These are phyloP conservation scores for Pollicipes pollicipes DNA, from an alignment of 1,140 invertebrate genomes.

Conservation along the genomic window DNA sequence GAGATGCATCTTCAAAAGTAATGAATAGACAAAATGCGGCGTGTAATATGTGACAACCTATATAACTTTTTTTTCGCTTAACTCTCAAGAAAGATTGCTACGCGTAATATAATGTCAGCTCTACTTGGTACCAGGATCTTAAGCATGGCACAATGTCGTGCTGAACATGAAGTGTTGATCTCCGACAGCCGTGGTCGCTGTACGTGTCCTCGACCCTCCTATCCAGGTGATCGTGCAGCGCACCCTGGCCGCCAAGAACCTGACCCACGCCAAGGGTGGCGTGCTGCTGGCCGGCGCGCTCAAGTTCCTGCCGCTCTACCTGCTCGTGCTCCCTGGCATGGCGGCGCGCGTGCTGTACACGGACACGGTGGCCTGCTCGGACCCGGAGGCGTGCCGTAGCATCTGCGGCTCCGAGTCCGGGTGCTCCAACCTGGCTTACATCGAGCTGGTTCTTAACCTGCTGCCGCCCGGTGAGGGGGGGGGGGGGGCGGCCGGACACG, in stretches of 20 bases:
- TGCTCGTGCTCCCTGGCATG: constrained; percentile 40
- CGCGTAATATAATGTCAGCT: too few relatives aligned
- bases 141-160: too few relatives aligned
- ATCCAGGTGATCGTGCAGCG: constrained; percentile 36
- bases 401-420: constrained; percentile 27
- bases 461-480: constrained; percentile 27
- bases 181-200: background rate
- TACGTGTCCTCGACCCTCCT: background rate
- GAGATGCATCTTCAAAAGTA: too few relatives aligned
- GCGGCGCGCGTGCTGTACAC: constrained; percentile 32
- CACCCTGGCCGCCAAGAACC: constrained; percentile 35
- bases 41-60: too few relatives aligned
- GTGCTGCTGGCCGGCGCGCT: constrained; percentile 35
- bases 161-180: too few relatives aligned
- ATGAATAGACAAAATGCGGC: too few relatives aligned
- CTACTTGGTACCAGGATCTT: too few relatives aligned
- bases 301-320: constrained; percentile 37
- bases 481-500: background rate
- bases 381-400: constrained; percentile 27
- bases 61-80: too few relatives aligned
- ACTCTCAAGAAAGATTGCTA: too few relatives aligned
- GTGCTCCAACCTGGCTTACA: constrained; percentile 36
- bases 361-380: constrained; percentile 31
- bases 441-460: constrained; percentile 32
- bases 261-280: constrained; percentile 36